Percentiles rank a stretch among this genome's conserved stretches.
phyloP scores from a whole-genome alignment of 2,113 vertebrate genomes.

The Bos taurus region DNA sequence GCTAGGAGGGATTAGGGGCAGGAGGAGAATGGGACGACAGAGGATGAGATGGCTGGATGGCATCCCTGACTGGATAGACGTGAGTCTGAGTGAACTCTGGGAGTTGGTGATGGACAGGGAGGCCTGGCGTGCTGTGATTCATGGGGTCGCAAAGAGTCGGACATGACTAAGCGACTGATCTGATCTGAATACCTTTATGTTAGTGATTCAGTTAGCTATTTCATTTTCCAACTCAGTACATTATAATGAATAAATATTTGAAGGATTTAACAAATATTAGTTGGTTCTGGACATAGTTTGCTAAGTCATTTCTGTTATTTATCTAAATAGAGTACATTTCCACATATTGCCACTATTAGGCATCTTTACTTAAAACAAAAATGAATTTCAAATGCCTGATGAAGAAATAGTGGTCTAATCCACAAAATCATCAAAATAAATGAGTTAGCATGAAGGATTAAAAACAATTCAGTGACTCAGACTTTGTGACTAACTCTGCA shows the following conservation, averaged over 20 bases:
- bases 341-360: neutral
- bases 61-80: no score
- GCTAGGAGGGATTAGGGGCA: no score
- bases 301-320: neutral
- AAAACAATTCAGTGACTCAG: neutral
- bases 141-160: no score
- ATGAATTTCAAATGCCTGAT: conserved; percentile 8
- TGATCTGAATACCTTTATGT: neutral
- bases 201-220: neutral
- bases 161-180: no score
- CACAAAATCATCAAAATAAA: conserved; percentile 9
- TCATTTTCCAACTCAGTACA: neutral
- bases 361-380: neutral
- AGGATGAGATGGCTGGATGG: no score
- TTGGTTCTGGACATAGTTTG: neutral
- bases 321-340: neutral
- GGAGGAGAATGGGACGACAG: no score
- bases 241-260: neutral
- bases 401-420: neutral
- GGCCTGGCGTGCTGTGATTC: no score
- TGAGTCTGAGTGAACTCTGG: no score
- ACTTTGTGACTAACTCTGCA: neutral
- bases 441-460: neutral
- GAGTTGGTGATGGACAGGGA: no score
- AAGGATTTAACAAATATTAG: neutral